Evolutionary conservation across 2,113 vertebrate species (phyloP).

Genomic region (Leptobrachium leishanense): DNA sequence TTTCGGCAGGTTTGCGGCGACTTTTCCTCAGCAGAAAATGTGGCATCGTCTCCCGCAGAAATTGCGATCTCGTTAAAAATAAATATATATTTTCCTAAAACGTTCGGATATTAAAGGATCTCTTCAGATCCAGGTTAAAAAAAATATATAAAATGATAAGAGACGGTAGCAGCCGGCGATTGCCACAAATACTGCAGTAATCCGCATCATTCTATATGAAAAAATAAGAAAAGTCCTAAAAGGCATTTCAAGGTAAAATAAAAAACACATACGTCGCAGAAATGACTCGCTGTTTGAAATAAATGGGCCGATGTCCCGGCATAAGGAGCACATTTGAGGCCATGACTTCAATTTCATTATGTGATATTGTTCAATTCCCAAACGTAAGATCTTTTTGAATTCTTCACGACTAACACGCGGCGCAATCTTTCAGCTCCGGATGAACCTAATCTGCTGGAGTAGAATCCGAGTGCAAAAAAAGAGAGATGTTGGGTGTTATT

Average conservation of each 20-base stretch:
- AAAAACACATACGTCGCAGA: neutral
- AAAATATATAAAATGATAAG: neutral
- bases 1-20: too few relatives aligned
- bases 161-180: neutral
- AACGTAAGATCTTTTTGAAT: slow-evolving; percentile 5
- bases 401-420: neutral
- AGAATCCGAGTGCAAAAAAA: neutral
- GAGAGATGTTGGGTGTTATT: too few relatives aligned
- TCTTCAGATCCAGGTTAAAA: too few relatives aligned
- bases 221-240: neutral
- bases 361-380: slow-evolving; percentile 24
- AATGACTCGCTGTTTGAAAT: slow-evolving; percentile 3
- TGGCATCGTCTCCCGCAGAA: too few relatives aligned
- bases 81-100: too few relatives aligned
- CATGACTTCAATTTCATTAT: slow-evolving; percentile 20
- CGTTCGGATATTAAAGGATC: too few relatives aligned
- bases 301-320: neutral
- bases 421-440: neutral
- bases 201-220: neutral
- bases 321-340: neutral
- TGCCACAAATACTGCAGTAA: neutral
- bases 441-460: slow-evolving; percentile 5
- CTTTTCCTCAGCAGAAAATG: too few relatives aligned
- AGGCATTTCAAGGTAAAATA: slow-evolving; percentile 33
- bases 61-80: too few relatives aligned